These are phyloP conservation scores for Arrhamphus sclerolepis DNA, from an alignment of 2,797 vertebrate species.

Conservation along the genomic window DNA sequence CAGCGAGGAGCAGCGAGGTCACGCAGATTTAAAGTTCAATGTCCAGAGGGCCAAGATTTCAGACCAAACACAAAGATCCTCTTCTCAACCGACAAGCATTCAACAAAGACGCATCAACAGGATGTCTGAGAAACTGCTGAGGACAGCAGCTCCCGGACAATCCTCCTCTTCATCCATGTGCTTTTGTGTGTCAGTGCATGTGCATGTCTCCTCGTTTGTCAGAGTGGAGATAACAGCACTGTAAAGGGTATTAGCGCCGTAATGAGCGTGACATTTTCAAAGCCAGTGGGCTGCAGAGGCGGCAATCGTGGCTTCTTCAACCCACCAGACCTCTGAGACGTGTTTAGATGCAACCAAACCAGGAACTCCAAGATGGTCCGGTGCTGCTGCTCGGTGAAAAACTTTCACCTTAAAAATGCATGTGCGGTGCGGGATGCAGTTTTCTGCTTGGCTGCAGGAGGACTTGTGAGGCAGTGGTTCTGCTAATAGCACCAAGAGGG, in stretches of 20 bases:
- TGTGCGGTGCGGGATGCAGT: too few species aligned
- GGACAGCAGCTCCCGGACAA: slow-evolving; percentile 58
- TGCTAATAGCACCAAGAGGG: not conserved
- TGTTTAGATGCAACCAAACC: slow-evolving; percentile 8
- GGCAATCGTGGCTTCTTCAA: slow-evolving; percentile 26
- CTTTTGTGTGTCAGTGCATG: slow-evolving; percentile 21
- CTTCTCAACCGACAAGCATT: slow-evolving; percentile 53
- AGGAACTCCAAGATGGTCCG: slow-evolving; percentile 38
- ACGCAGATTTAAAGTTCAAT: slow-evolving; percentile 23
- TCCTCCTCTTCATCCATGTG: slow-evolving; percentile 55
- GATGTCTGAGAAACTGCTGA: slow-evolving; percentile 68
- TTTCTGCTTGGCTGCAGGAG: too few species aligned
- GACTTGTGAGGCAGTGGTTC: not conserved
- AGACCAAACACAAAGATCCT: slow-evolving; percentile 65
- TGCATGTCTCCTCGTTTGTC: slow-evolving; percentile 11
- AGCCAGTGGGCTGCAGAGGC: slow-evolving; percentile 26
- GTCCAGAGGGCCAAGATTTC: slow-evolving; percentile 54
- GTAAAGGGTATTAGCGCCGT: slow-evolving; percentile 45
- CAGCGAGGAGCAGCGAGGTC: slow-evolving; percentile 30
- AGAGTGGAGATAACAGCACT: slow-evolving; percentile 27
- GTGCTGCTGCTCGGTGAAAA: slow-evolving; percentile 19
- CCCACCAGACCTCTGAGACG: slow-evolving; percentile 34
- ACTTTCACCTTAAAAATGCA: not conserved
- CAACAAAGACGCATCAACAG: slow-evolving; percentile 59
- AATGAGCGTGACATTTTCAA: slow-evolving; percentile 70